Evolutionary conservation across 2,113 vertebrate species (phyloP).

Genomic region (Ophthalmolycus amberensis): DNA sequence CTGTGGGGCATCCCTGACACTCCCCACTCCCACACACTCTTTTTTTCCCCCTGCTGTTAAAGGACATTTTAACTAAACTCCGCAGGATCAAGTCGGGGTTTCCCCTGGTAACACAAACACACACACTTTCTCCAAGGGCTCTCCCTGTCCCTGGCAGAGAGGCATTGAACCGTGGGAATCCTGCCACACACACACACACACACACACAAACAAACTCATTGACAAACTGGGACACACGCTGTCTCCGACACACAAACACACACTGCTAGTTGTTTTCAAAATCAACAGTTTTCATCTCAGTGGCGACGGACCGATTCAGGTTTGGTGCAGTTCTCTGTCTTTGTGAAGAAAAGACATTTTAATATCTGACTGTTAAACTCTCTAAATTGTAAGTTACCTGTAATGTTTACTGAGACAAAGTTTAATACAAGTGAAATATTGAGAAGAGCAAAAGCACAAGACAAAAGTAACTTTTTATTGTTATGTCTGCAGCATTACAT

Average conservation of each 20-base stretch:
- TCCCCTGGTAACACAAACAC: slow-evolving; percentile 73
- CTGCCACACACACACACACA: slow-evolving; percentile 45
- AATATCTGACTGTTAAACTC: slow-evolving; percentile 5
- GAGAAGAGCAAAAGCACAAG: background rate
- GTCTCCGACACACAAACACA: slow-evolving; percentile 6
- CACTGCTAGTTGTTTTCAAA: slow-evolving; percentile 17
- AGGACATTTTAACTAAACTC: slow-evolving; percentile 56
- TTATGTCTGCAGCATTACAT: slow-evolving; percentile 54
- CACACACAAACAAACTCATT: slow-evolving; percentile 30
- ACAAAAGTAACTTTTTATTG: background rate
- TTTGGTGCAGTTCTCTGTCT: background rate
- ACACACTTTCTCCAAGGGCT: slow-evolving; percentile 50
- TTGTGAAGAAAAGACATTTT: background rate
- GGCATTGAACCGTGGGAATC: slow-evolving; percentile 56
- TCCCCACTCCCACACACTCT: slow-evolving; percentile 34
- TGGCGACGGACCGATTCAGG: slow-evolving; percentile 3
- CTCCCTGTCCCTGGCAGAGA: slow-evolving; percentile 65
- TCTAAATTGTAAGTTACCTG: background rate
- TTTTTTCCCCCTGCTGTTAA: slow-evolving; percentile 25
- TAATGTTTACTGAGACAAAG: background rate
- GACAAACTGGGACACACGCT: slow-evolving; percentile 3
- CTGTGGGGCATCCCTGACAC: slow-evolving; percentile 45
- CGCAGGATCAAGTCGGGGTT: slow-evolving; percentile 67
- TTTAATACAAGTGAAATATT: background rate
- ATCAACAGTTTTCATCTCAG: slow-evolving; percentile 26